phyloP scores from a whole-genome alignment of 2,113 vertebrate species.

The Lepus europaeus region DNA sequence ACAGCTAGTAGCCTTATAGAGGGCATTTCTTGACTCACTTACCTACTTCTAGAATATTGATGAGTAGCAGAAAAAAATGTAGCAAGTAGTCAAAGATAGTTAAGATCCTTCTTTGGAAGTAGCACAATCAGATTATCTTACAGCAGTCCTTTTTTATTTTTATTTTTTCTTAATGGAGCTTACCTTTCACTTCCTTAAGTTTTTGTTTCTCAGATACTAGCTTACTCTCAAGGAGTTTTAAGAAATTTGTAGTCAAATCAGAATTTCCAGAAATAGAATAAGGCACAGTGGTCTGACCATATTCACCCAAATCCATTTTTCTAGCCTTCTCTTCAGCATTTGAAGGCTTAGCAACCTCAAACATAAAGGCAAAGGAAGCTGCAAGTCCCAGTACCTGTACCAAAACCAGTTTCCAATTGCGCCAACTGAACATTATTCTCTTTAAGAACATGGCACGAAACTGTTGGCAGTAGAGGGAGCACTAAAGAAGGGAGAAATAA shows the following conservation, averaged over 20 bases:
- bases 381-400: slow-evolving; percentile 63
- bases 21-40: neutral
- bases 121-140: neutral
- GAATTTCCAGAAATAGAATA: slow-evolving; percentile 73
- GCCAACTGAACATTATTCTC: slow-evolving; percentile 50
- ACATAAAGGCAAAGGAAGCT: slow-evolving; percentile 17
- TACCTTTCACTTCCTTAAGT: slow-evolving; percentile 71
- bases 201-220: slow-evolving; percentile 42
- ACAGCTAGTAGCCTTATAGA: neutral
- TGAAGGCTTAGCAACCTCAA: neutral
- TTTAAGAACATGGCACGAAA: slow-evolving; percentile 72
- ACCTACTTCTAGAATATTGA: neutral
- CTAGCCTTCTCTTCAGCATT: neutral
- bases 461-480: slow-evolving; percentile 74
- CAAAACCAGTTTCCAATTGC: slow-evolving; percentile 57
- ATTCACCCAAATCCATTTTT: slow-evolving; percentile 60
- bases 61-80: neutral
- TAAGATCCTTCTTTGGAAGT: slow-evolving; percentile 15
- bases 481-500: slow-evolving; percentile 84
- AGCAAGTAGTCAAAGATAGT: neutral
- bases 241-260: neutral
- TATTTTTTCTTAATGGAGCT: neutral
- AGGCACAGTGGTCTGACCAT: slow-evolving; percentile 75
- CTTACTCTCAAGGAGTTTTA: slow-evolving; percentile 39
- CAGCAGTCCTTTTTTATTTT: neutral